Base-by-base conservation (phyloP, 2,888 invertebrate genomes). In the Elmis aenea region DNA sequence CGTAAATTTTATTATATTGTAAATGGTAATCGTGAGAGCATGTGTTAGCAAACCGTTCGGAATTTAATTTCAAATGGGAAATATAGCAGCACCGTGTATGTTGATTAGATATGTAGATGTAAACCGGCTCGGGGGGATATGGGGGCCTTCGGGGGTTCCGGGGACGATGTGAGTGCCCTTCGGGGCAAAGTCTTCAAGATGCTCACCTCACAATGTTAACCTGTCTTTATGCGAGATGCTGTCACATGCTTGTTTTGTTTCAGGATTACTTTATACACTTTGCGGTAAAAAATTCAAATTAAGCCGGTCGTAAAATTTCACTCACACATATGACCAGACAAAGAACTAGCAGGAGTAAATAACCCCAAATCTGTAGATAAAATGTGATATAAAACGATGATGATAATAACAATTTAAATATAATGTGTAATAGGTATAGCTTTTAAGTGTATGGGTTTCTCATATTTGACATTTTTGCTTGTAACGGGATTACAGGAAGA, bases 1-100 rank as follows among this genome's bases (percentile, higher is more conserved):
- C 43, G 51, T 45, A 47, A 48, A 49, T 48, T 53, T 53, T 51
- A 53, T 51, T 51, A 51, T 50, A 50, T 50, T 52, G 47, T 45
- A 47, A 52, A 47, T 46, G 45, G 48, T 45, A 45, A 49, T 51
- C 52, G 50, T 47, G 51, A 50, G 51, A 49, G 44, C 46, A 46
- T 50, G 38, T 47, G 50, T 46, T 51, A 32, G 44, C 42, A 51
- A 48, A 45, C 51, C 36, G 45, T 46, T 50, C 42, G 51, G 47
- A 50, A 51, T 48, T 50, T 45, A 38, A 43, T 43, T 48, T 45
- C 41, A 42, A 46, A 39, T 45, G 34, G 41, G 39, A 48, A 42
- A 46, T 48, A 47, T 42, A 38, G 42, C 33, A 48, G 39, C 42
- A 42, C 5, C 18, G 33, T 38, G 27, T 40, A 48, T 45, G 44